Conservation (phyloP, 2,888 invertebrate genomes). For the Conops quadrifasciatus region DNA sequence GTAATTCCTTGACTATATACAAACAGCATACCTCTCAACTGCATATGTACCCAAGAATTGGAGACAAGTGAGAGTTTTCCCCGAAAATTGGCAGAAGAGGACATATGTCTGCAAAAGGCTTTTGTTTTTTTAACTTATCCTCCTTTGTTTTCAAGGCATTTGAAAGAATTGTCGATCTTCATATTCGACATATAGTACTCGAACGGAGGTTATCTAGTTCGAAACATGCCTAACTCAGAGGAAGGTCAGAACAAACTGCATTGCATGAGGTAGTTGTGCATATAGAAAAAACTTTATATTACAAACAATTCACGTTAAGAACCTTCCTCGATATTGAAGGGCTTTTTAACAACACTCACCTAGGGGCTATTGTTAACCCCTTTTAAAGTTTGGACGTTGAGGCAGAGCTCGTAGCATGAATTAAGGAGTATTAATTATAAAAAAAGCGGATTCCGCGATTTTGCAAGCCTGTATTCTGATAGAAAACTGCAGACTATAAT, state of each 20-base stretch:
- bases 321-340: neutral
- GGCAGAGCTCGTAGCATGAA: neutral
- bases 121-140: neutral
- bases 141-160: conserved; percentile 1
- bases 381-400: neutral
- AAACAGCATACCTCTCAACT: neutral
- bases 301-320: neutral
- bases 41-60: neutral
- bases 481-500: too few species aligned
- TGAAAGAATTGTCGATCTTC: neutral
- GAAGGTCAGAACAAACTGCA: too few species aligned
- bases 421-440: too few species aligned
- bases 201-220: neutral
- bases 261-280: neutral
- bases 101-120: neutral
- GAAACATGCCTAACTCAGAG: neutral
- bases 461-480: neutral
- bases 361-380: neutral
- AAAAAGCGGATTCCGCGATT: neutral
- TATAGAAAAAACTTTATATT: neutral
- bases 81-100: neutral
- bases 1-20: neutral
- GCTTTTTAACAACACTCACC: neutral
- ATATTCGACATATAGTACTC: neutral
- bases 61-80: neutral